Percentiles rank a stretch among this genome's conserved stretches.
These are phyloP conservation scores for Conopomorpha cramerella DNA, from an alignment of 1,140 invertebrate genomes.

Conservation along the genomic window DNA sequence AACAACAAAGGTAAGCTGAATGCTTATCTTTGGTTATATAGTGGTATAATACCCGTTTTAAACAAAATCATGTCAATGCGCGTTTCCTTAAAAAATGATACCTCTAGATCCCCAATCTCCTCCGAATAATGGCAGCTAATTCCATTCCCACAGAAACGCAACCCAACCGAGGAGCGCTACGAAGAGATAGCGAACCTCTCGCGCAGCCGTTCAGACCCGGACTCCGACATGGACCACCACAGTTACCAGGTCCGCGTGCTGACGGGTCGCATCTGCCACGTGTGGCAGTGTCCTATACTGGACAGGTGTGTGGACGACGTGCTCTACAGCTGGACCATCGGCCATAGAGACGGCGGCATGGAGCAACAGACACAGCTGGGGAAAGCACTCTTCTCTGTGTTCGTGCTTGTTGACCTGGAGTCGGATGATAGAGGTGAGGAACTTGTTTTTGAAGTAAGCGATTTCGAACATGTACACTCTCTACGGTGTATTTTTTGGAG, in stretches of 20 bases:
- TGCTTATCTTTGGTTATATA: no score
- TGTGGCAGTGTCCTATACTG: slow-evolving; percentile 61
- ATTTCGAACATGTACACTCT: no score
- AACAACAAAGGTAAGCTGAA: no score
- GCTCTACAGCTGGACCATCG: slow-evolving; percentile 56
- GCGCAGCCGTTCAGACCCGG: slow-evolving; percentile 21
- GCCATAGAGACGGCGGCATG: slow-evolving; percentile 32
- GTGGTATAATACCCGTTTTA: no score
- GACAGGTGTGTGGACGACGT: slow-evolving; percentile 48
- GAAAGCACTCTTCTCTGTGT: slow-evolving; percentile 47
- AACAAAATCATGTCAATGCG: no score
- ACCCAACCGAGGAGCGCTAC: no score
- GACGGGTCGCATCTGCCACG: slow-evolving; percentile 43
- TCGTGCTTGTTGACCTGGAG: slow-evolving; percentile 54
- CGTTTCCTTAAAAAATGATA: no score
- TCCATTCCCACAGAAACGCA: no score
- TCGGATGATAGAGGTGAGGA: slow-evolving; percentile 26
- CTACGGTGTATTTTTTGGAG: no score
- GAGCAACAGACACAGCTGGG: slow-evolving; percentile 32
- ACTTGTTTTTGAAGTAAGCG: no score
- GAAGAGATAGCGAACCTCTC: slow-evolving; percentile 27
- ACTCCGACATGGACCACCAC: slow-evolving; percentile 31
- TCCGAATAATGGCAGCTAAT: no score
- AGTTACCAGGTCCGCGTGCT: slow-evolving; percentile 42
- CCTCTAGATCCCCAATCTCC: no score